Conservation (phyloP, 2,888 invertebrate species). For the Hofmannophila pseudospretella region DNA sequence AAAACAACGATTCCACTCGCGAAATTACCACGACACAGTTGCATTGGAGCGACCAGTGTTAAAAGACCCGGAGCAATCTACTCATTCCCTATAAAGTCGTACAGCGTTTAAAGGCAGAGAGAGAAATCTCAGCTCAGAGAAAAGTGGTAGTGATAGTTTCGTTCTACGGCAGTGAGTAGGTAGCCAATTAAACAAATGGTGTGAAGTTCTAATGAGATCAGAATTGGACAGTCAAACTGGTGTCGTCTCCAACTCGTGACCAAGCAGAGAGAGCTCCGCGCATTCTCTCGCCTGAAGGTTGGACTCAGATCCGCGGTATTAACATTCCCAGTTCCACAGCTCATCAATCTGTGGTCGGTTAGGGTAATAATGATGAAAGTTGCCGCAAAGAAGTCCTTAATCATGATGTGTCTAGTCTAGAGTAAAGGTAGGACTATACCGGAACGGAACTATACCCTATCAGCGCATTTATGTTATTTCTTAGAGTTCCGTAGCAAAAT, state of each 20-base stretch:
- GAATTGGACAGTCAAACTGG: constrained; percentile 18
- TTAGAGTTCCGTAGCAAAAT: too few species aligned
- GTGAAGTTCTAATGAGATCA: constrained; percentile 23
- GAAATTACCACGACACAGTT: constrained; percentile 12
- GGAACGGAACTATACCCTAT: too few species aligned
- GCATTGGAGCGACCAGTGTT: constrained; percentile 7
- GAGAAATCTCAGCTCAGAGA: neutral
- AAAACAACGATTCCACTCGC: constrained; percentile 17
- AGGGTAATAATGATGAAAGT: constrained; percentile 7
- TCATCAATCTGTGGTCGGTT: constrained; percentile 4
- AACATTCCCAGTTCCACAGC: too few species aligned
- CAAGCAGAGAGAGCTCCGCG: neutral
- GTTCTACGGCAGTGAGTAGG: constrained; percentile 14
- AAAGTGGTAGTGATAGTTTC: constrained; percentile 4
- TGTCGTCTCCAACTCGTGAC: neutral
- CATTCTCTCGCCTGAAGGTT: neutral
- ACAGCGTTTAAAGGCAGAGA: neutral
- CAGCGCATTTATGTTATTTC: too few species aligned
- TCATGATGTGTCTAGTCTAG: constrained; percentile 6
- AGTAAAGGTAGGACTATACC: neutral
- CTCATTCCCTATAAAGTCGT: too few species aligned
- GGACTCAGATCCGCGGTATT: too few species aligned
- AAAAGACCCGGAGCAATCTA: neutral
- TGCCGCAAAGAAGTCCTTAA: constrained; percentile 6
- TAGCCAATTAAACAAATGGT: constrained; percentile 20